Base-by-base conservation (phyloP, 2,113 vertebrate genomes). In the Scatophagus argus region DNA sequence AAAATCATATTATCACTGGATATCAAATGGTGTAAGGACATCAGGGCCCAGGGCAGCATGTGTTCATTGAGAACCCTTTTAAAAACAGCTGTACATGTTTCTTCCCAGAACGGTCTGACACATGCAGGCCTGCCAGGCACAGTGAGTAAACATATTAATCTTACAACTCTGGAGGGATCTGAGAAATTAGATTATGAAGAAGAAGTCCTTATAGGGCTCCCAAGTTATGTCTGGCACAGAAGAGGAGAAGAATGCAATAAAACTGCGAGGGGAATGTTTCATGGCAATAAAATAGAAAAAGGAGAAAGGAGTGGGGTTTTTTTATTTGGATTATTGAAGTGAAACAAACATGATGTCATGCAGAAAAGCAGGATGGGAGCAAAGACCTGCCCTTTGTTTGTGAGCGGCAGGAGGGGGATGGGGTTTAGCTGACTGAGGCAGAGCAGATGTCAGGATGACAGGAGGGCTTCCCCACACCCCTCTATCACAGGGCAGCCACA, bases 401-500 rank as follows among this genome's bases (percentile, higher is more conserved):
- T 39, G 72, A 63, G 32, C 36, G 36, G 36, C 7, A 2, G 11
- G 13, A 12, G 75, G 76, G 79, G 79, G 71, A 44, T 68, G 87
- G 85, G 79, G 51, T 29, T 44, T 12, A 43, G 56, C 66, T 64
- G 34, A 73, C 16, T n/a, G 29, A 58, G 27, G 14, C 43, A 47
- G 62, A 79, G 75, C 87, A 88, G 81, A 88, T 90, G 91, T 90
- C 85, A 68, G 21, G 32, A 43, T 87, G 85, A 86, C 67, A 86
- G 83, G 73, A 79, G 89, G 90, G 88, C 68, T 83, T 88, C 85
- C 83, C 85, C 74, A 54, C 88, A 85, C 82, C 79, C 87, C 72
- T 83, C 67, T 65, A 72, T 62, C 70, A 70, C 69, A 54, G 64
- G 51, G 31, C 56, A 56, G 55, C 34, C 66, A 58, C 39, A 61